Conservation (phyloP, 2,888 invertebrate genomes). For the Dione juno region DNA sequence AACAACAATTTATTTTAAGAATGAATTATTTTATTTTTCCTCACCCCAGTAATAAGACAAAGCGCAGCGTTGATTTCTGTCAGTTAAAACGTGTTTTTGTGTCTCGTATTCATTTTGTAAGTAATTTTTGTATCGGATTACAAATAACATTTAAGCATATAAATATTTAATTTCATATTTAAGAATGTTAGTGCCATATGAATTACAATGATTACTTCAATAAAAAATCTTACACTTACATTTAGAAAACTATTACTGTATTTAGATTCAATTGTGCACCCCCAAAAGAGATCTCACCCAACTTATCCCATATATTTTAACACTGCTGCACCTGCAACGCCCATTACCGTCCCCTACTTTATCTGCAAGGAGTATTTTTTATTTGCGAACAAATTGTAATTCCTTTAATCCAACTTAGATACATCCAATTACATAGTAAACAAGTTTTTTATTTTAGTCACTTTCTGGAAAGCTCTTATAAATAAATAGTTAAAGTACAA, state of each 20-base stretch:
- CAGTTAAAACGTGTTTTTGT: too few species aligned
- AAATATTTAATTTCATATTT: neutral
- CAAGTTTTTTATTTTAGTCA: constrained; percentile 49
- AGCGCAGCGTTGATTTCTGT: too few species aligned
- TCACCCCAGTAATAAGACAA: too few species aligned
- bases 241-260: constrained; percentile 21
- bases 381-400: constrained; percentile 79
- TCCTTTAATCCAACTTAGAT: constrained; percentile 80
- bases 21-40: too few species aligned
- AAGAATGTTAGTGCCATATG: neutral
- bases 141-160: neutral
- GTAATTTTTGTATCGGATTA: too few species aligned
- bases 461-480: constrained; percentile 45
- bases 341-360: constrained; percentile 60
- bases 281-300: constrained; percentile 48
- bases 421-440: constrained; percentile 80
- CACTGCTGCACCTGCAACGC: constrained; percentile 72
- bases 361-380: constrained; percentile 67
- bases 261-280: constrained; percentile 40
- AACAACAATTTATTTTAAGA: too few species aligned
- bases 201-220: neutral
- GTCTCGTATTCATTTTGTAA: too few species aligned
- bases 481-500: constrained; percentile 40
- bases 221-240: neutral
- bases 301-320: constrained; percentile 63